phyloP scores from a whole-genome alignment of 2,888 invertebrate genomes.

The Metallyticus violacea region DNA sequence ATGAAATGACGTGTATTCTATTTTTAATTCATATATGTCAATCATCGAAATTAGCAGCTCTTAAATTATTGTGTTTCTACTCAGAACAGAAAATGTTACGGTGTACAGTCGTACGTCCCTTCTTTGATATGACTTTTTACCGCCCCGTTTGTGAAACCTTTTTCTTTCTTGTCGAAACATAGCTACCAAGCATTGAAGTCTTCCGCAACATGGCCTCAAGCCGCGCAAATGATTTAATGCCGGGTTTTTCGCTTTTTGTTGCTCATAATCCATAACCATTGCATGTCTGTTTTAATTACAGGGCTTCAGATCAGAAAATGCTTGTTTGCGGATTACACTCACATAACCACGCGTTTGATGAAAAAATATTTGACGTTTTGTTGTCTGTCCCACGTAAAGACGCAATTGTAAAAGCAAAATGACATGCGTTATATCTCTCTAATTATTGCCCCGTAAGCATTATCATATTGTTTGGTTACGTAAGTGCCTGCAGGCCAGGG shows the following conservation, averaged over 20 bases:
- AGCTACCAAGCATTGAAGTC: neutral
- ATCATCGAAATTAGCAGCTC: neutral
- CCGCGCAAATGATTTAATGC: neutral
- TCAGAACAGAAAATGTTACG: neutral
- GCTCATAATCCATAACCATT: neutral
- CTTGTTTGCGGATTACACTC: neutral
- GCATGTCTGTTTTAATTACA: neutral
- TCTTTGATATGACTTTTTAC: neutral
- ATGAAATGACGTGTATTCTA: no score
- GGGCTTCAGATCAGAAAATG: neutral
- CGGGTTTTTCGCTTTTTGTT: neutral
- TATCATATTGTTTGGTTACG: neutral
- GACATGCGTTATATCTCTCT: neutral
- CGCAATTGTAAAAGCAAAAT: neutral
- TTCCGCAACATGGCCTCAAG: neutral
- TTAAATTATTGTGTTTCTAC: no score
- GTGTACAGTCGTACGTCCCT: neutral
- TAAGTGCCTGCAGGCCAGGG: neutral
- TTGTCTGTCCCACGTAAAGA: neutral
- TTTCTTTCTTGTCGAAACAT: neutral
- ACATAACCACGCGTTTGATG: neutral
- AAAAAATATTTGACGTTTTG: neutral
- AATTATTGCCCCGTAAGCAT: neutral
- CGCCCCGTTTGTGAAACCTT: neutral
- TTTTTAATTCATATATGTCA: neutral